Base-by-base conservation (phyloP, 2,888 invertebrate genomes). In the Cheilosia variabilis region DNA sequence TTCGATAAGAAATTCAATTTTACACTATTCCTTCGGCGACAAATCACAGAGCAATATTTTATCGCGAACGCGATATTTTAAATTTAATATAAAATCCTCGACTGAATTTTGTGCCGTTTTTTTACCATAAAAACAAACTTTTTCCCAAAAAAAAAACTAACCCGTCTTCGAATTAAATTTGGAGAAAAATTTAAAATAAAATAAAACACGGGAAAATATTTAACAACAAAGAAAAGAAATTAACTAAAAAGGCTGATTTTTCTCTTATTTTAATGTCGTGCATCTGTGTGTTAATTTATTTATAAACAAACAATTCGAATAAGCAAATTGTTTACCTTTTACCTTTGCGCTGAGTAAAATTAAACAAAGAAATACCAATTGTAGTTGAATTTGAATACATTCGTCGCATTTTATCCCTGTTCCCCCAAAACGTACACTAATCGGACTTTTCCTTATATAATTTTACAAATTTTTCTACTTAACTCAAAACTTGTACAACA, bases 171-270 rank as follows among this genome's bases (percentile, higher is more conserved):
- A 72, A 72, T 79, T 24, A 41, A 72, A 79, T 72, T 79, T 68
- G 52, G 60, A 66, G 37, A 57, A 47, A 19, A 41, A 15, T 22
- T 50, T 10, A 10, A 50, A 55, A 22, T n/a, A 22, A 24, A 34
- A 53, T 60, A 15, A 57, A 58, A 60, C 19, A 58, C 31, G 69
- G 62, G 50, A 60, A 81, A 72, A 53, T 13, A 22, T 50, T 43
- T 55, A 34, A 77, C 37, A 78, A 68, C 71, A 77, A 77, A 63
- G 47, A 57, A 79, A 79, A 87, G 45, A 37, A 47, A 58, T 60
- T 90, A 91, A 91, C 91, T 37, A 89, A 89, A 90, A 91, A 91
- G 91, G 91, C 92, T 91, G 91, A 91, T 91, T 91, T 91, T 90
- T 87, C 84, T 89, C 89, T 89, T 91, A 90, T 91, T 91, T 89